Base-by-base conservation (phyloP, 2,797 vertebrate genomes). In the Apogon hyalosoma region DNA sequence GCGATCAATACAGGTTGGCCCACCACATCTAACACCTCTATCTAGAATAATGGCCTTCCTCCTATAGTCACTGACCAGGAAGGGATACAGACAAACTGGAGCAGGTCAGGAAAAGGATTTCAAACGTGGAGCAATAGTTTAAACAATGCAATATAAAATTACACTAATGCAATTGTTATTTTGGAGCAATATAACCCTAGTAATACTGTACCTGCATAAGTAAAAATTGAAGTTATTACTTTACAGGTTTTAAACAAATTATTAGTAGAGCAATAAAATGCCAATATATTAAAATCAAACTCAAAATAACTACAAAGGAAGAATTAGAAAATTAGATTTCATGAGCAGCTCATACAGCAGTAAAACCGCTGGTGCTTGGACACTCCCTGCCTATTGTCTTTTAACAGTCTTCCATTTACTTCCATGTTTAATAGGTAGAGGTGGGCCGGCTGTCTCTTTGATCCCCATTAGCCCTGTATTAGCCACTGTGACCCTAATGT, bases 401-500 rank as follows among this genome's bases (percentile, higher is more conserved):
- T 84, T 79, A 85, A 75, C 70, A 63, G 73, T 82, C 45, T 50
- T 63, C 64, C 80, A 80, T 84, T 82, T 84, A 80, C 79, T 77
- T 68, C 51, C 57, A 11, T 76, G 69, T 75, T 77, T 89, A 90
- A 91, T 88, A 85, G 82, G 71, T 82, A 73, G 87, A 86, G 75
- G 85, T 88, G 89, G 92, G 87, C 76, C 47, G 80, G 87, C 80
- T 59, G 4, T 74, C 84, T 82, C 40, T 87, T 84, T 90, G 88
- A 89, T 89, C 87, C 78, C 85, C 87, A 93, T 93, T 94, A 93
- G 87, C 83, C 85, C 60, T 62, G 69, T 90, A 91, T 93, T 92
- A 93, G 87, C 87, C 69, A 85, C 82, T 79, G 68, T 92, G 92
- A 94, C 93, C 91, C 88, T 85, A 88, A 93, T 90, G 90, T 91